A percentile compares a stretch with the other conserved stretches of the same genome.
phyloP scores from a whole-genome alignment of 2,888 invertebrate genomes.

The Druceiella hillmani region DNA sequence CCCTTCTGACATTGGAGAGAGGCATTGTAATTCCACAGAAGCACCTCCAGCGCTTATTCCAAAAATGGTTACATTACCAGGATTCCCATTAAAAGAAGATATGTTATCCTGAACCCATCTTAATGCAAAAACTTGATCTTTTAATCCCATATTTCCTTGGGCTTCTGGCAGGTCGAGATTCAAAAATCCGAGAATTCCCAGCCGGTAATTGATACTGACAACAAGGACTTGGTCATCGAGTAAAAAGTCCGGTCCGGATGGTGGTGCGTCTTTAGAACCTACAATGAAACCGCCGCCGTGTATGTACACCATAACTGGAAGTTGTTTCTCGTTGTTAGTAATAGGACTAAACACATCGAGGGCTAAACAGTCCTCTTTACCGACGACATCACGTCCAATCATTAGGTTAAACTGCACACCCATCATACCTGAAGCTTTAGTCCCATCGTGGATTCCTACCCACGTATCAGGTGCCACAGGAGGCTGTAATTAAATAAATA shows the following conservation, averaged over 20 bases:
- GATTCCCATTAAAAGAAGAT: slow-evolving; percentile 42
- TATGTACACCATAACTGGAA: slow-evolving; percentile 45
- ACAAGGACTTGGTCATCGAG: slow-evolving; percentile 40
- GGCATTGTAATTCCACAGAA: slow-evolving; percentile 40
- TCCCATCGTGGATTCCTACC: slow-evolving; percentile 59
- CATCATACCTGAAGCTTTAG: too few species aligned
- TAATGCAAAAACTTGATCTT: slow-evolving; percentile 48
- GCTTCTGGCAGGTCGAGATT: slow-evolving; percentile 39
- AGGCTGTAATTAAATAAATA: slow-evolving; percentile 32
- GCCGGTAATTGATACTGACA: slow-evolving; percentile 43
- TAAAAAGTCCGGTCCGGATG: slow-evolving; percentile 41
- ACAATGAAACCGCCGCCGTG: slow-evolving; percentile 47
- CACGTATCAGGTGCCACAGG: slow-evolving; percentile 43
- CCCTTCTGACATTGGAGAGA: slow-evolving; percentile 43
- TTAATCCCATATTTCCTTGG: slow-evolving; percentile 47
- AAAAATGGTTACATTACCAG: slow-evolving; percentile 46
- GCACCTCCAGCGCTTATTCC: slow-evolving; percentile 51
- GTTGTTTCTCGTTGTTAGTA: too few species aligned
- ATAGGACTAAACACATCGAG: slow-evolving; percentile 64
- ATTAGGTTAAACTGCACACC: too few species aligned
- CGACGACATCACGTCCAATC: too few species aligned
- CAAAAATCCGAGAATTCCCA: slow-evolving; percentile 44
- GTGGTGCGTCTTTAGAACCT: slow-evolving; percentile 37
- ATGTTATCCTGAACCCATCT: slow-evolving; percentile 51
- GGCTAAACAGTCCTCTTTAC: slow-evolving; percentile 60